A percentile compares a stretch with the other conserved stretches of the same genome.
Conservation (phyloP, 2,113 vertebrate species). For the Corythaixoides concolor region DNA sequence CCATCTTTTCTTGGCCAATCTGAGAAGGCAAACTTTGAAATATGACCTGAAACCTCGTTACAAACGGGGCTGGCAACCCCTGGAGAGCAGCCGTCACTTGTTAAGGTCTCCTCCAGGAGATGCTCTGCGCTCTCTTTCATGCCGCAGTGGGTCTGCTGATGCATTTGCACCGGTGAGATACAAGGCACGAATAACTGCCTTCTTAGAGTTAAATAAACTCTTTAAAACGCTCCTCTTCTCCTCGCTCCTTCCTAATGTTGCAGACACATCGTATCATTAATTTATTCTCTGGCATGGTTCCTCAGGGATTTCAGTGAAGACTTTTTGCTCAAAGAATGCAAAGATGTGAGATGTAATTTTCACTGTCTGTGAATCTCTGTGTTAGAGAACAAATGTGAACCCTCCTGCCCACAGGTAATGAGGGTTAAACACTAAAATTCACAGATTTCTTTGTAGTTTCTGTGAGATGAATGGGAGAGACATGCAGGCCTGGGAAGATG, state of each 20-base stretch:
- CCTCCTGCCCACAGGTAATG: not conserved
- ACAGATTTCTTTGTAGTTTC: conserved; percentile 16
- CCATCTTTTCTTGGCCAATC: not conserved
- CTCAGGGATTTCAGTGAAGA: not conserved
- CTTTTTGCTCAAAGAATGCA: not conserved
- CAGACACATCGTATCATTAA: not conserved
- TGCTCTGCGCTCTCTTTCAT: not conserved
- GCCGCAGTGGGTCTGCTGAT: not conserved
- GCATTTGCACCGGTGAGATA: not conserved
- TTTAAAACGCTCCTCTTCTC: not conserved
- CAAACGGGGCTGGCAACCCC: not conserved
- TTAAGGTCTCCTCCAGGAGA: not conserved
- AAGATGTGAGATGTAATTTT: conserved; percentile 36
- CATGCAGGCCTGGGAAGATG: not conserved
- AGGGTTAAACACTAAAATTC: conserved; percentile 6
- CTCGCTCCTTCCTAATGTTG: conserved; percentile 16
- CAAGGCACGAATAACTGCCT: not conserved
- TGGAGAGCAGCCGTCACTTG: not conserved
- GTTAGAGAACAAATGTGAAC: not conserved
- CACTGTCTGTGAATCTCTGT: not conserved
- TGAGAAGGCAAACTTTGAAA: not conserved
- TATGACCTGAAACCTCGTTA: not conserved
- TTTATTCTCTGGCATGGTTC: conserved; percentile 24
- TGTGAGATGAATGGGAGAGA: not conserved
- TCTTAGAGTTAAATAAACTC: not conserved